phyloP scores from a whole-genome alignment of 2,797 vertebrate genomes.

The Clamator glandarius region DNA sequence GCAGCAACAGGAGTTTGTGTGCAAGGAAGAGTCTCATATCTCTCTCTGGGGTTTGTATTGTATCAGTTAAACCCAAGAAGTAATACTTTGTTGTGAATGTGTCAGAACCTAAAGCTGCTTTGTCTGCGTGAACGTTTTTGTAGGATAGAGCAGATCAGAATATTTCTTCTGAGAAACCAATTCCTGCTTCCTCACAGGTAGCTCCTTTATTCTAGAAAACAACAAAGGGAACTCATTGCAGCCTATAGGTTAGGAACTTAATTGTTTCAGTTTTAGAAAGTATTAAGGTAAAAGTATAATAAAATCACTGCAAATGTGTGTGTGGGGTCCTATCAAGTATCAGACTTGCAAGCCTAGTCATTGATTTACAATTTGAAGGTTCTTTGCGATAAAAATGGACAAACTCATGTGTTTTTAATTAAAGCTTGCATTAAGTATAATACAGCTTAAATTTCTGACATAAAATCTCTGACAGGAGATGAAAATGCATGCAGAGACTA shows the following conservation, averaged over 20 bases:
- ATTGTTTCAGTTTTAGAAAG: neutral
- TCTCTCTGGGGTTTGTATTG: neutral
- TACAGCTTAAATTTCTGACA: neutral
- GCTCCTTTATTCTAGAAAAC: neutral
- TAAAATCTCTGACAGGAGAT: neutral
- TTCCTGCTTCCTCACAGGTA: neutral
- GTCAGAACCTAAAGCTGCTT: neutral
- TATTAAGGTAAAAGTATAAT: neutral
- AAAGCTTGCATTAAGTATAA: neutral
- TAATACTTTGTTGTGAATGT: neutral
- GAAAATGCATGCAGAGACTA: neutral
- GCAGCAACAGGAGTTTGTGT: neutral
- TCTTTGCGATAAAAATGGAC: neutral
- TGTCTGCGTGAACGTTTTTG: neutral
- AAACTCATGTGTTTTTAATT: neutral
- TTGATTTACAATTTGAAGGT: neutral
- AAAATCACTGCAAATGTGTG: neutral
- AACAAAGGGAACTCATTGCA: neutral
- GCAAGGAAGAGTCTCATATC: neutral
- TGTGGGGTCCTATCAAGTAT: neutral
- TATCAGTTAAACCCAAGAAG: neutral
- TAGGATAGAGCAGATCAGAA: neutral
- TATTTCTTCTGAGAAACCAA: neutral
- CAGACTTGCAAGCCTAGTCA: neutral
- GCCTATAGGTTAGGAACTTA: neutral